phyloP scores from a whole-genome alignment of 2,113 vertebrate species.

The Pelobates fuscus region DNA sequence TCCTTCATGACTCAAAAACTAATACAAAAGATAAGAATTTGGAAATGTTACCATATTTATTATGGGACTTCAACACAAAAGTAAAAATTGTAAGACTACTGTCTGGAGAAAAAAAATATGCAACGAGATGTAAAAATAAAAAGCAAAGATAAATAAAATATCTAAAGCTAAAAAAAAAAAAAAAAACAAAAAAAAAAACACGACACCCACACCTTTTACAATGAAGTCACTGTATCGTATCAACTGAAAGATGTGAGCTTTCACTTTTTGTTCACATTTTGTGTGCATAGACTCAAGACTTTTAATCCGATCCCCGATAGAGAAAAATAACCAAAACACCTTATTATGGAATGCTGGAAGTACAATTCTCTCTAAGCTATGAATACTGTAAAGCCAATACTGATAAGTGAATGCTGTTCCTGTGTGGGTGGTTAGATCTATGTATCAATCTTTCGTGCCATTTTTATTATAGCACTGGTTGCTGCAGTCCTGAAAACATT shows the following conservation, averaged over 20 bases:
- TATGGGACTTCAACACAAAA: conserved; percentile 11
- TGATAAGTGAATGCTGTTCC: neutral
- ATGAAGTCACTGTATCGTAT: conserved; percentile 15
- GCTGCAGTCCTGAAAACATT: neutral
- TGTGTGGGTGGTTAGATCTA: neutral
- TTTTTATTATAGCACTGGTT: neutral
- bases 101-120: neutral
- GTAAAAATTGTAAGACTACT: neutral
- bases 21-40: conserved; percentile 6
- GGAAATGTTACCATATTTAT: conserved; percentile 9
- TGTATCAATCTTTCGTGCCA: neutral
- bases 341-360: conserved; percentile 24
- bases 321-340: neutral
- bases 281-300: neutral
- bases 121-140: neutral
- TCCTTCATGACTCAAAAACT: neutral
- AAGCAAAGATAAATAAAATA: no score
- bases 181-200: neutral
- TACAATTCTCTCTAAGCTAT: conserved; percentile 5
- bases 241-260: neutral
- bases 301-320: neutral
- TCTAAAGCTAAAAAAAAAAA: neutral
- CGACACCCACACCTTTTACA: neutral
- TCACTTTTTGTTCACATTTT: conserved; percentile 3
- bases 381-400: conserved; percentile 11